Base-by-base conservation (phyloP, 2,113 vertebrate genomes). In the Oreochromis niloticus region DNA sequence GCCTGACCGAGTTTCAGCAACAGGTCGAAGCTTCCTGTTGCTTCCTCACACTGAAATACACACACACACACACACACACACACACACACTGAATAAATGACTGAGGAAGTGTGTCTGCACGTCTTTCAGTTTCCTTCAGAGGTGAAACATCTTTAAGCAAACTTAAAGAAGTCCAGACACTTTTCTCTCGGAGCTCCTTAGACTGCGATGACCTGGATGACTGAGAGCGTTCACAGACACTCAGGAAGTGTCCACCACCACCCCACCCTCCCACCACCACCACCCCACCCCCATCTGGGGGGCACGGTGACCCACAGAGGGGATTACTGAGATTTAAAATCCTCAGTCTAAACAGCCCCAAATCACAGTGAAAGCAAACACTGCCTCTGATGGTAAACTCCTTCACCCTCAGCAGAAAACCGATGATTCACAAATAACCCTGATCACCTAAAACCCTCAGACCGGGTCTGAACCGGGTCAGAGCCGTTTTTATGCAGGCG, bases 251-350 rank as follows among this genome's bases (percentile, higher is more conserved):
- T 34, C 57, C 57, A 6, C 7, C 14, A 13, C 7, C 2, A 11
- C 6, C 2, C 0, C 2, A 2, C 8, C 7, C 7, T 8, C 4
- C 10, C 39, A 5, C 39, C 39, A 5, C 9, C 5, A 2, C 22
- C 22, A 22, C 22, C 22, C 14, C 56, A 3, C 14, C 14, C 17
- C 3, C 8, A 32, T 61, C 30, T 61, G 30, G 30, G 57, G 50
- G 63, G 34, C 36, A 66, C 19, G 3, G 36, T 68, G 36, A 13
- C 17, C 34, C 61, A 66, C 32, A 68, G n/a, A 39, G 22, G 22
- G 43, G 56, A 61, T 36, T 36, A 46, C 4, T 79, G 46, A 85
- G 56, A 63, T 50, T 12, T 68, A 27, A 50, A 56, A 19, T 6
- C 7, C 7, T 17, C 46, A 54, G 27, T 43, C 22, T 55, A 30